A percentile compares a stretch with the other conserved stretches of the same genome.
phyloP scores from a whole-genome alignment of 37 sponge, comb jelly and placozoan genomes.

The Hexactinellida sp. region DNA sequence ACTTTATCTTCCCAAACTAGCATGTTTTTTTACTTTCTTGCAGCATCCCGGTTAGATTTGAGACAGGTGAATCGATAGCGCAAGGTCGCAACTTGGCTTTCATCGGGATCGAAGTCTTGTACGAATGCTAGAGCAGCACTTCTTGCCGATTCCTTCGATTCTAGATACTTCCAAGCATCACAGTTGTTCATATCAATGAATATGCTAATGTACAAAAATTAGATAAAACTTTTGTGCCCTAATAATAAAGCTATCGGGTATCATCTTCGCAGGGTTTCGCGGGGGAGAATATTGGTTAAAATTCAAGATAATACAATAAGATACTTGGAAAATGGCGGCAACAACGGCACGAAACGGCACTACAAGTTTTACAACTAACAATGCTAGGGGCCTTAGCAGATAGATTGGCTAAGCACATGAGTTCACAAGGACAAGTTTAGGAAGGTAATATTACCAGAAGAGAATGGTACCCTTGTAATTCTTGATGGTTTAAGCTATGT shows the following conservation, averaged over 20 bases:
- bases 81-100: background rate
- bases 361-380: too few species aligned
- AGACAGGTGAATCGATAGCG: too few species aligned
- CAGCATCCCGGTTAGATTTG: background rate
- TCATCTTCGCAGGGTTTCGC: too few species aligned
- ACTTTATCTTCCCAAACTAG: background rate
- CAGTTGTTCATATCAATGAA: background rate
- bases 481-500: background rate
- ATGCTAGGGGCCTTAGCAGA: background rate
- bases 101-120: background rate
- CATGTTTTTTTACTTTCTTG: background rate
- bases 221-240: too few species aligned
- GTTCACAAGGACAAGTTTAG: background rate
- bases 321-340: background rate
- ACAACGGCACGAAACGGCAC: too few species aligned
- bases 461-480: background rate
- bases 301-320: background rate
- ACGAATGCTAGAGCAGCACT: background rate
- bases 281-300: too few species aligned
- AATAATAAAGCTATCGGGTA: too few species aligned
- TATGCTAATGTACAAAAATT: background rate
- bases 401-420: background rate
- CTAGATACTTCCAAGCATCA: background rate
- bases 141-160: background rate
- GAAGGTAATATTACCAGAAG: background rate